Evolutionary conservation across 2,888 invertebrate genomes (phyloP).

Genomic region (Mythimna loreyi): DNA sequence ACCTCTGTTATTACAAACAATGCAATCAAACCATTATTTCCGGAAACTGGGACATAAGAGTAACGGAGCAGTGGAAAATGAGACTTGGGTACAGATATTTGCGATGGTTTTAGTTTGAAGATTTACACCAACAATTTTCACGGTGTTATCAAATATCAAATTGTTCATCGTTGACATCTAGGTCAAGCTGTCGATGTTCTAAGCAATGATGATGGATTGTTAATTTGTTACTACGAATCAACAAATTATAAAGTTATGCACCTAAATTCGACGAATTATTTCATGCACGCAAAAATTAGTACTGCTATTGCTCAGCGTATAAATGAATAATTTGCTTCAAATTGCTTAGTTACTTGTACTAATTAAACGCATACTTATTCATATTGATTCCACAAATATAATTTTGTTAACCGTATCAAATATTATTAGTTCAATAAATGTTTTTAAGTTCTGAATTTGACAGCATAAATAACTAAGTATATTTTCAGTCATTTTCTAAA

Average conservation of each 20-base stretch:
- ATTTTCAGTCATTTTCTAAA: constrained; percentile 8
- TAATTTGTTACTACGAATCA: constrained; percentile 54
- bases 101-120: constrained; percentile 46
- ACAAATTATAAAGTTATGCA: constrained; percentile 53
- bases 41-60: constrained; percentile 66
- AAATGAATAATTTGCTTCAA: constrained; percentile 36
- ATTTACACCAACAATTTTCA: constrained; percentile 54
- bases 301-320: constrained; percentile 32
- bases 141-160: constrained; percentile 68
- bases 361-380: constrained; percentile 19
- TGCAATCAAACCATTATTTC: constrained; percentile 71
- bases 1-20: constrained; percentile 67
- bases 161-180: constrained; percentile 60
- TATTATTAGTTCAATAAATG: background rate
- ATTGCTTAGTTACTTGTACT: constrained; percentile 30
- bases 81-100: constrained; percentile 38
- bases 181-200: constrained; percentile 63
- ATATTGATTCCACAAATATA: constrained; percentile 4
- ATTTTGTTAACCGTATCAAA: constrained; percentile 22
- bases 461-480: background rate
- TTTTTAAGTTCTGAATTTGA: too few relatives aligned
- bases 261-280: constrained; percentile 50
- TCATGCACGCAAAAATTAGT: constrained; percentile 30
- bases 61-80: constrained; percentile 41
- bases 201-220: constrained; percentile 63